Evolutionary conservation across 2,113 vertebrate species (phyloP).

Genomic region (Pangasianodon hypophthalmus): DNA sequence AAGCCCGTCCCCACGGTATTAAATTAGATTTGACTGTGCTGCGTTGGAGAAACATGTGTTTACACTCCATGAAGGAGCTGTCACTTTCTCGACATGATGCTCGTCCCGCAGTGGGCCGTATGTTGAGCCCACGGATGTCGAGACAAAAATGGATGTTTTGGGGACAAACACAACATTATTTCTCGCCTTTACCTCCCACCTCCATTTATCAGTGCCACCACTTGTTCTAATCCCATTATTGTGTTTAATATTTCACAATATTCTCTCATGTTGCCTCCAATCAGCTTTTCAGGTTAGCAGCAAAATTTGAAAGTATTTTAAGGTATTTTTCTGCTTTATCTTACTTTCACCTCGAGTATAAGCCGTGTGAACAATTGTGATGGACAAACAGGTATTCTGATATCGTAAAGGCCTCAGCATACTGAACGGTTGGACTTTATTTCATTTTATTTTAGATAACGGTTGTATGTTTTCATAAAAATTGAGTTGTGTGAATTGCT

Average conservation of each 20-base stretch:
- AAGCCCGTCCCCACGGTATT: constrained; percentile 50
- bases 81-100: constrained; percentile 65
- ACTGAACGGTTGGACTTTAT: background rate
- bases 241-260: background rate
- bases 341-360: background rate
- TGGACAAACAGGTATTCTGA: background rate
- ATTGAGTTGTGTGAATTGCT: background rate
- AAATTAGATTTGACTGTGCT: constrained; percentile 72
- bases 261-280: background rate
- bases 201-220: constrained; percentile 76
- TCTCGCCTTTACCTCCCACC: constrained; percentile 62
- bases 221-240: constrained; percentile 54
- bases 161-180: constrained; percentile 64
- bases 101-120: constrained; percentile 47
- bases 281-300: background rate
- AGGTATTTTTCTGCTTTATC: background rate
- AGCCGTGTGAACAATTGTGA: background rate
- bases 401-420: background rate
- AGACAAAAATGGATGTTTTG: constrained; percentile 74
- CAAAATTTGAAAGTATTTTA: background rate
- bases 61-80: constrained; percentile 70
- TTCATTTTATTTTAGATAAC: background rate
- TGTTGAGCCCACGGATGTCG: constrained; percentile 68
- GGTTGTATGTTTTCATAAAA: background rate
- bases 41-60: constrained; percentile 75